Base-by-base conservation (phyloP, 2,113 vertebrate genomes). In the Halcyon senegalensis region DNA sequence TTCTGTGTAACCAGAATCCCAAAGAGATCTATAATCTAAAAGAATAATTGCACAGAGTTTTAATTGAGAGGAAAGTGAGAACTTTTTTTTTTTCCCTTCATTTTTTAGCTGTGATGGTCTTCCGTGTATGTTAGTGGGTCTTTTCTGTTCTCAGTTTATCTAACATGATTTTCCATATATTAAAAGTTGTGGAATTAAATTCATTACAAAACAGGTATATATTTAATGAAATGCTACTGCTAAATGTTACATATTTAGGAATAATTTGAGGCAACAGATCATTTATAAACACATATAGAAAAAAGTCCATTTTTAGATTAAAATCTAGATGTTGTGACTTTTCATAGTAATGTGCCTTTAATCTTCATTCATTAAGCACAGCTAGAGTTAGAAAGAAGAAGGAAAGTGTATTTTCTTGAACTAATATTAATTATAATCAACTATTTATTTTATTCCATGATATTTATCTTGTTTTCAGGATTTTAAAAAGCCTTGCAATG, bases 41-140 rank as follows among this genome's bases (percentile, higher is more conserved):
- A 95, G 97, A 98, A 98, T 98, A 98, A 99, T 98, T 98, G 98
- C 96, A 95, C 98, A 95, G 96, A 97, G 97, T 98, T 99, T 99
- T 99, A 99, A 99, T 98, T 98, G 98, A 98, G 96, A 93, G 87
- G 96, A 99, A 98, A 98, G 97, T 88, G 69, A 97, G 90, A 95
- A 88, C 46, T 89, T 51, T 25, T 92, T 98, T 98, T 98, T 95
- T 85, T 96, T 96, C 98, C 35, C 97, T 98, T 96, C 94, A 97
- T 97, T 97, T 96, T 96, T 98, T 95, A 97, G 97, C 97, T 96
- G 84, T 66, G 84, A 96, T 96, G 94, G 96, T 96, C 90, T 94
- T 96, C 72, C 87, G 8, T 13, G 1, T 48, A 25, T 50, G 16
- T 86, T 93, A 92, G 43, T 39, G 59, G 39, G 43, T 55, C 58